These are phyloP conservation scores for Ciona savignyi DNA, from an alignment of 23 tunicate genomes.

Conservation along the genomic window DNA sequence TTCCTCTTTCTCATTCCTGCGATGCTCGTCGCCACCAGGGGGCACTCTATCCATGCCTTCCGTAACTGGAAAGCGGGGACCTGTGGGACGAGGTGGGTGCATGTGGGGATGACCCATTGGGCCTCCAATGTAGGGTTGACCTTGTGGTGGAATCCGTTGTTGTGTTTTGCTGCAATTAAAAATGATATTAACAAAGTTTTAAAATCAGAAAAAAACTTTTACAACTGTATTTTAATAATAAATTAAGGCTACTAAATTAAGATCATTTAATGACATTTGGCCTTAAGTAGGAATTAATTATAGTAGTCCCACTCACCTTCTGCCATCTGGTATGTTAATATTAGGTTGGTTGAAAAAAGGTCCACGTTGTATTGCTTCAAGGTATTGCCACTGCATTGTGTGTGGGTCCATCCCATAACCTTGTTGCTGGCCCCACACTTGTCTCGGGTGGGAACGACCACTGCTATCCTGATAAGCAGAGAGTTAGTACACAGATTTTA, in stretches of 20 bases:
- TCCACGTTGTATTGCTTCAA: background rate
- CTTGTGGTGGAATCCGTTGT: conserved; percentile 74
- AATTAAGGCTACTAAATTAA: no score
- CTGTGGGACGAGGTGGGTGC: background rate
- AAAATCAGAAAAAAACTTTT: no score
- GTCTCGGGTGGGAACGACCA: background rate
- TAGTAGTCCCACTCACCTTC: no score
- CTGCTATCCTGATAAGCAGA: background rate
- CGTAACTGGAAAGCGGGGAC: background rate
- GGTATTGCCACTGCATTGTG: background rate
- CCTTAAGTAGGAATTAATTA: no score
- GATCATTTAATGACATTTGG: no score
- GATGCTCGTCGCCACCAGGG: conserved; percentile 18
- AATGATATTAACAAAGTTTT: no score
- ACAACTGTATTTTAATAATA: no score
- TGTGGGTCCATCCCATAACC: background rate
- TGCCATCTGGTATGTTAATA: background rate
- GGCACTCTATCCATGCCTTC: background rate
- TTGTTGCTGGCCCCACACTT: background rate
- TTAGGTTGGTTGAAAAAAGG: background rate
- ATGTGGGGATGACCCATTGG: background rate
- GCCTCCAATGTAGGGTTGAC: conserved; percentile 21
- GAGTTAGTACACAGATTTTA: no score
- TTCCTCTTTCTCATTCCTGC: conserved; percentile 57
- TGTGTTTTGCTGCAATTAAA: conserved; percentile 20